Evolutionary conservation across 2,113 vertebrate genomes (phyloP).

Genomic region (Gallinago undulata): DNA sequence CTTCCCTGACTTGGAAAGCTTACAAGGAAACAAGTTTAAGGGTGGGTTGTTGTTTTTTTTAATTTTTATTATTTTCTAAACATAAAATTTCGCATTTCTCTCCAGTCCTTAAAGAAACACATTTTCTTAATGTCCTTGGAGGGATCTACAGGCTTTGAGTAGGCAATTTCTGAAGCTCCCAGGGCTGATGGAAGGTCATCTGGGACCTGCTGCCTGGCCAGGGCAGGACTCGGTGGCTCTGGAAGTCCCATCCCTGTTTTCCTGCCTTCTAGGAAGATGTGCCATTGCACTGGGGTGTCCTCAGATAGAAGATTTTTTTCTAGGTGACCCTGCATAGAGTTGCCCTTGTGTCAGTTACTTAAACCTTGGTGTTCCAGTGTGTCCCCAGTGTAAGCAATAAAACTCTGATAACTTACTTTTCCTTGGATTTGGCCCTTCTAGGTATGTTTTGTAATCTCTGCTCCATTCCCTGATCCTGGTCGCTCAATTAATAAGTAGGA

Average conservation of each 20-base stretch:
- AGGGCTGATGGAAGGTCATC: not conserved
- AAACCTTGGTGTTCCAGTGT: not conserved
- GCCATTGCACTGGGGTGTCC: not conserved
- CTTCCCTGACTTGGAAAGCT: conserved; percentile 37
- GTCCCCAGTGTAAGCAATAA: not conserved
- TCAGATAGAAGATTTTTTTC: not conserved
- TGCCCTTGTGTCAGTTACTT: not conserved
- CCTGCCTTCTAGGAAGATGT: not conserved
- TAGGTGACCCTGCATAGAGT: not conserved
- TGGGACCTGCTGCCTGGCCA: not conserved
- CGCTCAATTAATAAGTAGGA: not conserved
- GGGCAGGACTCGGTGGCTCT: not conserved
- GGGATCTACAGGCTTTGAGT: not conserved
- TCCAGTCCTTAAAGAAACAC: not conserved
- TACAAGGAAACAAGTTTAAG: conserved; percentile 10
- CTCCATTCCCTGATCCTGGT: not conserved
- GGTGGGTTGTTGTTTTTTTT: not conserved
- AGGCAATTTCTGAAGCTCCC: not conserved
- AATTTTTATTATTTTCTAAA: conserved; percentile 22
- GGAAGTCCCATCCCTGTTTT: not conserved
- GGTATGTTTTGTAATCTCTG: not conserved
- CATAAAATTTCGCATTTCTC: conserved; percentile 10
- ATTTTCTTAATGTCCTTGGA: not conserved
- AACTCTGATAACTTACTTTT: not conserved
- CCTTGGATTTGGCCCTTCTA: not conserved